phyloP scores from a whole-genome alignment of 2,888 invertebrate genomes.

The Panzeria rudis region DNA sequence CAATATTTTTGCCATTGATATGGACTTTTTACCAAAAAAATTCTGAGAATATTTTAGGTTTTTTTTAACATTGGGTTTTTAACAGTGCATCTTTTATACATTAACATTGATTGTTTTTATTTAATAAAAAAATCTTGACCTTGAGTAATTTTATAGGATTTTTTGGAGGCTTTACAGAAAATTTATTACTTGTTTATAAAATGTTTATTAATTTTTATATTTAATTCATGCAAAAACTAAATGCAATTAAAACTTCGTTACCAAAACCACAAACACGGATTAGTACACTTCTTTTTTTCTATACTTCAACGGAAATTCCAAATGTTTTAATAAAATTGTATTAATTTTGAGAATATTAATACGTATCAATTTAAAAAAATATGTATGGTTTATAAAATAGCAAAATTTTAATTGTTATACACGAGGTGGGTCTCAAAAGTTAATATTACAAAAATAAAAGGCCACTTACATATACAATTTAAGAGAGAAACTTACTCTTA shows the following conservation, averaged over 20 bases:
- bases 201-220: background rate
- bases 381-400: too few species aligned
- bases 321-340: background rate
- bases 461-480: too few species aligned
- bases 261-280: slow-evolving; percentile 23
- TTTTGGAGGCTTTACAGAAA: background rate
- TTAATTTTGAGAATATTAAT: background rate
- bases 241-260: background rate
- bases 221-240: too few species aligned
- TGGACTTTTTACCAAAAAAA: slow-evolving; percentile 26
- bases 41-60: slow-evolving; percentile 39
- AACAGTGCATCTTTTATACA: too few species aligned
- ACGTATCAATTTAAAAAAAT: too few species aligned
- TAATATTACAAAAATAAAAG: too few species aligned
- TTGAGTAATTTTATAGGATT: slow-evolving; percentile 16
- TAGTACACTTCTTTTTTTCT: background rate
- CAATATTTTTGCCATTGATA: background rate
- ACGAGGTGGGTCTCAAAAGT: too few species aligned
- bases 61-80: slow-evolving; percentile 8
- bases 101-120: too few species aligned
- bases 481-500: too few species aligned
- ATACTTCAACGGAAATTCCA: slow-evolving; percentile 1
- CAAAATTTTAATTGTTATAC: too few species aligned
- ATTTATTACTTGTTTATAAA: background rate
- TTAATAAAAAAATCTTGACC: slow-evolving; percentile 21